Percentiles rank a stretch among this genome's conserved stretches.
Conservation (phyloP, 2,797 vertebrate genomes). For the Coracias cyanogaster region DNA sequence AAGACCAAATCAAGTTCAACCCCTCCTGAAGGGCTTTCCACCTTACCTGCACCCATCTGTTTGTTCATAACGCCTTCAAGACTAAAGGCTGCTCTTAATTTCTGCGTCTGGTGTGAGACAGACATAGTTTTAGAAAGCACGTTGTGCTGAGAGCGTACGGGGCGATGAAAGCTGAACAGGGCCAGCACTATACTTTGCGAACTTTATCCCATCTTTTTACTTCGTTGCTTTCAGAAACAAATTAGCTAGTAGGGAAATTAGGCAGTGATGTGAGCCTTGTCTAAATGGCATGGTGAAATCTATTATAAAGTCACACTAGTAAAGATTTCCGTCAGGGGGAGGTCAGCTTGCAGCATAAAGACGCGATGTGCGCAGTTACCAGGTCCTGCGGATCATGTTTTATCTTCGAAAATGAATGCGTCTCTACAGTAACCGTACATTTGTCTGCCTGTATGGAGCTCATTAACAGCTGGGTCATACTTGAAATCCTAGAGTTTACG, state of each 20-base stretch:
- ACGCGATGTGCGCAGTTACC: background rate
- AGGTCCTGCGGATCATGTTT: background rate
- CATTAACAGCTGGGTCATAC: slow-evolving; percentile 56
- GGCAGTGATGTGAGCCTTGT: background rate
- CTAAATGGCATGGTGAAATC: slow-evolving; percentile 3
- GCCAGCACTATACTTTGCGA: background rate
- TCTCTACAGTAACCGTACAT: background rate
- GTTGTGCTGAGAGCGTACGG: accelerated
- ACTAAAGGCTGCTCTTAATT: slow-evolving; percentile 5
- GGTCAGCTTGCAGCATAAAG: background rate
- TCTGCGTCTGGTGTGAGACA: background rate
- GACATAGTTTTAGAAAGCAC: background rate
- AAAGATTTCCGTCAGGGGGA: background rate
- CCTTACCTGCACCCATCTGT: slow-evolving; percentile 31
- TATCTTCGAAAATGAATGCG: background rate
- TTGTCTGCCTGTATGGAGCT: slow-evolving; percentile 57
- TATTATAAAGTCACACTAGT: background rate
- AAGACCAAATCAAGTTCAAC: background rate
- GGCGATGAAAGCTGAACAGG: background rate
- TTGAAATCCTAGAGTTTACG: slow-evolving; percentile 40
- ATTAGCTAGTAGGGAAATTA: background rate
- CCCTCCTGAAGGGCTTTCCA: background rate
- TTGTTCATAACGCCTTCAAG: background rate
- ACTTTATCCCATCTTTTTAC: background rate
- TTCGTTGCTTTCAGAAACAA: background rate